A percentile compares a stretch with the other conserved stretches of the same genome.
Conservation (phyloP, 64 coral and sea anemone genomes). For the Stichodactyla helianthus region DNA sequence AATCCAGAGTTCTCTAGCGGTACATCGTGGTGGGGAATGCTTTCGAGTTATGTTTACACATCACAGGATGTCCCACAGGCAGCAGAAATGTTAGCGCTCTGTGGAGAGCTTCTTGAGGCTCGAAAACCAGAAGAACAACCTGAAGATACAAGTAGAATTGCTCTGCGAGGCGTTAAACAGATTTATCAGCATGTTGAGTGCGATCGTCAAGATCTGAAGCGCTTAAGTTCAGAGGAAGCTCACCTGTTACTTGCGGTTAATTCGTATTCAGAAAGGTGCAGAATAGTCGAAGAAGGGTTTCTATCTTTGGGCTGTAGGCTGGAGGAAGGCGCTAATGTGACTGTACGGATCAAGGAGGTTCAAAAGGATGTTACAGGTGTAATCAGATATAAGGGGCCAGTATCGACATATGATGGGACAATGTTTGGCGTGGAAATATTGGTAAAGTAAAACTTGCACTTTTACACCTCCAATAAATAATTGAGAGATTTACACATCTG, state of each 20-base stretch:
- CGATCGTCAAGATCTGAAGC: slow-evolving; percentile 17
- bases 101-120: slow-evolving; percentile 43
- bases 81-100: neutral
- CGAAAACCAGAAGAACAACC: slow-evolving; percentile 25
- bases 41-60: slow-evolving; percentile 48
- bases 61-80: neutral
- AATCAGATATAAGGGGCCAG: slow-evolving; percentile 62
- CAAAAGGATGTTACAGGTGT: slow-evolving; percentile 49
- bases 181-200: slow-evolving; percentile 36
- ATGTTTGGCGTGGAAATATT: slow-evolving; percentile 91
- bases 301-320: slow-evolving; percentile 5
- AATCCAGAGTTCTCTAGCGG: slow-evolving; percentile 23
- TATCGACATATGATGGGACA: slow-evolving; percentile 68
- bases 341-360: slow-evolving; percentile 66
- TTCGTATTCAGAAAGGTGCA: slow-evolving; percentile 41
- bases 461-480: neutral
- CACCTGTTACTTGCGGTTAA: slow-evolving; percentile 41
- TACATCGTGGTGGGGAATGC: slow-evolving; percentile 32
- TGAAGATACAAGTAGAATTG: neutral
- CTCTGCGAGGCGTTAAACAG: slow-evolving; percentile 45
- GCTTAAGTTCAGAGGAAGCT: slow-evolving; percentile 3
- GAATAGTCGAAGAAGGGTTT: slow-evolving; percentile 22
- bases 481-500: neutral
- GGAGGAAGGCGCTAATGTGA: slow-evolving; percentile 54
- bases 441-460: slow-evolving; percentile 37